Percentiles rank a stretch among this genome's conserved stretches.
These are phyloP conservation scores for Allolobophora icterica DNA, from an alignment of 2,888 invertebrate genomes.

Conservation along the genomic window DNA sequence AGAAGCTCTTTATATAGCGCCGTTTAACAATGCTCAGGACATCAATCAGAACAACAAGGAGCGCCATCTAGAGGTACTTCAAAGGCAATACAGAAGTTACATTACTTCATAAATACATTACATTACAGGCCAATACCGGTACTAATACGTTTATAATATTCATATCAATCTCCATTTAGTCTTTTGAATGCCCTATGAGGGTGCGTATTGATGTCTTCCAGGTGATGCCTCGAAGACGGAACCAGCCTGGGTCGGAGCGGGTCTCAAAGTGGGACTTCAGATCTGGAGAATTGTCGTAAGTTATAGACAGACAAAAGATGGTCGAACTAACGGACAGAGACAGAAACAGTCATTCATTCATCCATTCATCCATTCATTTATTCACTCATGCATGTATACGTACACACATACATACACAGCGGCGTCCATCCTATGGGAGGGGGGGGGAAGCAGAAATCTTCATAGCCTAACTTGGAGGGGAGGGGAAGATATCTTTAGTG, in stretches of 20 bases:
- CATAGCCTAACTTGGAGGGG: too few relatives aligned
- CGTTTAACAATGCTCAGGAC: background rate
- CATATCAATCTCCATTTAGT: background rate
- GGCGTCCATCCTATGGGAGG: too few relatives aligned
- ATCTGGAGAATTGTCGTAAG: conserved; percentile 63
- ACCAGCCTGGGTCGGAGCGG: conserved; percentile 58
- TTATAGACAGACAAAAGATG: conserved; percentile 25
- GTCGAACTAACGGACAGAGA: too few relatives aligned
- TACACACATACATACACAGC: background rate
- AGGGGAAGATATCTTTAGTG: too few relatives aligned
- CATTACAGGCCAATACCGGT: too few relatives aligned
- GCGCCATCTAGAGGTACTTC: background rate
- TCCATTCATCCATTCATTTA: too few relatives aligned
- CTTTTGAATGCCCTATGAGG: background rate
- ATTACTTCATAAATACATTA: too few relatives aligned
- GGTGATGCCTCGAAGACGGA: conserved; percentile 61
- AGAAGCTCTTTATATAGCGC: background rate
- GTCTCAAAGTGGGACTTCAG: conserved; percentile 56
- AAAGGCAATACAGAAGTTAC: background rate
- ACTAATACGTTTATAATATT: background rate
- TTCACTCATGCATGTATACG: background rate
- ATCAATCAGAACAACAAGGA: background rate
- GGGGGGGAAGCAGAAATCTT: too few relatives aligned
- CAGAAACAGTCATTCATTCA: background rate
- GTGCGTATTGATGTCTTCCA: conserved; percentile 40